phyloP scores from a whole-genome alignment of 1,140 invertebrate species.

The Drosophila orena region DNA sequence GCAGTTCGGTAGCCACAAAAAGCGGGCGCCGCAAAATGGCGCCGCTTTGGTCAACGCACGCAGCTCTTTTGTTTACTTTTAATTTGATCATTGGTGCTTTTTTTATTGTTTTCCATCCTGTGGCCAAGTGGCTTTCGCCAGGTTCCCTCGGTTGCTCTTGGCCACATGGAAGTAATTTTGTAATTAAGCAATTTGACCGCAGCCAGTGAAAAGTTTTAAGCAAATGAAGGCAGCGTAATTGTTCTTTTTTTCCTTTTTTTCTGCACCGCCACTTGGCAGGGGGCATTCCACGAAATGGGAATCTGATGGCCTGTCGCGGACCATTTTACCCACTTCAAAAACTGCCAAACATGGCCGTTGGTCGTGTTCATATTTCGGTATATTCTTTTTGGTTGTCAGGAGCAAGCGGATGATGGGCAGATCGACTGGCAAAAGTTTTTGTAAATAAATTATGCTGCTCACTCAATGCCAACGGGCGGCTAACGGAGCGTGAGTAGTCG shows the following conservation, averaged over 20 bases:
- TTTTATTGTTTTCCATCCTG: background rate
- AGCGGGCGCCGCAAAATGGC: slow-evolving; percentile 66
- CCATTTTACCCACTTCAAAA: slow-evolving; percentile 65
- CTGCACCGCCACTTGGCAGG: background rate
- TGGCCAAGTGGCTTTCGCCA: slow-evolving; percentile 45
- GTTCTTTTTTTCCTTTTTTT: slow-evolving; percentile 34
- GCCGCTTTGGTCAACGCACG: slow-evolving; percentile 75
- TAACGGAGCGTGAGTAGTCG: slow-evolving; percentile 52
- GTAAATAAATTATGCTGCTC: slow-evolving; percentile 63
- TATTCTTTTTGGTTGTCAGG: slow-evolving; percentile 43
- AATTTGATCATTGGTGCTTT: slow-evolving; percentile 66
- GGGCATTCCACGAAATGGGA: slow-evolving; percentile 30
- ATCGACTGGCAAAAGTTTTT: slow-evolving; percentile 60
- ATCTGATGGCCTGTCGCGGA: slow-evolving; percentile 35
- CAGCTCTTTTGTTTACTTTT: slow-evolving; percentile 81
- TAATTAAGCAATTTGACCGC: slow-evolving; percentile 82
- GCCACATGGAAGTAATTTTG: slow-evolving; percentile 71
- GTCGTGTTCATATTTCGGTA: background rate
- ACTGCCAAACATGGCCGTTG: slow-evolving; percentile 28
- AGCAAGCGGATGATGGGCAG: slow-evolving; percentile 37
- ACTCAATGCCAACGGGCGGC: slow-evolving; percentile 56
- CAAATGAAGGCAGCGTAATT: slow-evolving; percentile 78
- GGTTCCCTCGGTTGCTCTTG: slow-evolving; percentile 20
- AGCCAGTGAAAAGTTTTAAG: slow-evolving; percentile 69
- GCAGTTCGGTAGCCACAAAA: slow-evolving; percentile 41